Base-by-base conservation (phyloP, 2,888 invertebrate species). In the Mimumesa dahlbomi region DNA sequence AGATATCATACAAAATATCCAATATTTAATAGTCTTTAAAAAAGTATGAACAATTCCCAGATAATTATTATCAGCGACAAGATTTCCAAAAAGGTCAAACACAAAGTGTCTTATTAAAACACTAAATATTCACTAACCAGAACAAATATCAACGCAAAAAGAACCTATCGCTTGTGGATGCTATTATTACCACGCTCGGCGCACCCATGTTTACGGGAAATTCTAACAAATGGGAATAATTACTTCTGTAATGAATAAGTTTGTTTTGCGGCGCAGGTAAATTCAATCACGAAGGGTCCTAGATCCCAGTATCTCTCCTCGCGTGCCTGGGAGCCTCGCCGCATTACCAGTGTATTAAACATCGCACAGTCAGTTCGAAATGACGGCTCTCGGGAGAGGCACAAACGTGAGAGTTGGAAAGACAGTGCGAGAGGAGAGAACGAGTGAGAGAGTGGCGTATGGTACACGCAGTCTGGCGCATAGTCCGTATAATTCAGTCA, bases 401-500 rank as follows among this genome's bases (percentile, higher is more conserved):
- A 75, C 67, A 79, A 74, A 76, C 77, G 58, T 34, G 62, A 43
- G 67, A 68, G 67, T 63, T 31, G 18, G 59, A 72, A 63, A 73
- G 73, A 79, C 64, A 72, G 65, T 63, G 57, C 42, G 57, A 22
- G 49, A 58, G 58, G 59, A 66, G 59, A 72, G 65, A 66, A 56
- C 49, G 70, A 59, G 45, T 34, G 71, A 54, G 62, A 69, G 63
- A 65, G 56, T 72, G 83, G 85, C 84, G 84, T 85, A 84, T 84
- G 83, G 82, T 83, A 82, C 84, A 84, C 82, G 82, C 85, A 85
- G 87, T 85, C 83, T 86, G 85, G 84, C 85, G 85, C 86, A 84
- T 84, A 83, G 84, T 85, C 85, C 84, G 86, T 87, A 86, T 86
- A 86, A 86, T 86, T 86, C 85, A 87, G 86, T 86, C 86, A 86